Evolutionary conservation across 2,888 invertebrate species (phyloP), one percentile per base, ranked within the genome.

Genomic region (Agrotis ipsilon): DNA sequence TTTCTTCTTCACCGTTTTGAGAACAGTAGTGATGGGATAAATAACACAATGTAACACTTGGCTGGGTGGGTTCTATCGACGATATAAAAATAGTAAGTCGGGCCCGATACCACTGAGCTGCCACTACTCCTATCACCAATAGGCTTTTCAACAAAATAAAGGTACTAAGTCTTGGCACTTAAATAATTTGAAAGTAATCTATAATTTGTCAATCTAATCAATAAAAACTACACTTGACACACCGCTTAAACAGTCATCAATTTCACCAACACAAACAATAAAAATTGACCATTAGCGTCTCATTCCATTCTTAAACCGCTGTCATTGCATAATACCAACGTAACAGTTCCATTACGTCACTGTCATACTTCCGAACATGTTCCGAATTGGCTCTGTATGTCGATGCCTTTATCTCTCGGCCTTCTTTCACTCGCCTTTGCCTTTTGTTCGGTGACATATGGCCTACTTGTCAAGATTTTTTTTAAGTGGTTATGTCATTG

Each of bases 311-410:
- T 66, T 49, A 86, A 80, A 73, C 70, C 80, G 78, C 81, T 65
- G 24, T 86, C 81, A 68, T 67, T 61, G 52, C 84, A 48, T 72
- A 84, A 84, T 4, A 24, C 24, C 0, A 75, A 75, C 62, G 71
- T 75, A 79, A 79, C 71, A 65, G 70, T 68, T 62, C 27, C 45
- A 11, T 84, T 84, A 68, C 75, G 69, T 80, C 72, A 85, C 74
- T 70, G 82, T 80, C 72, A 85, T 68, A 83, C 76, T 85, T 83
- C 75, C 72, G 76, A 83, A 72, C 77, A 61, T 70, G 79, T 82
- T 81, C 69, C 74, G 74, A 83, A 82, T 75, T 70, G 78, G 82
- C 75, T 82, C 77, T 85, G 72, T 86, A 80, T 80, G 78, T 76
- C 83, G 82, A 75, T 60, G 78, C 51, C 73, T 75, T 66, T 43